Evolutionary conservation across 2,888 invertebrate species (phyloP).

Genomic region (Epinotia ramella): DNA sequence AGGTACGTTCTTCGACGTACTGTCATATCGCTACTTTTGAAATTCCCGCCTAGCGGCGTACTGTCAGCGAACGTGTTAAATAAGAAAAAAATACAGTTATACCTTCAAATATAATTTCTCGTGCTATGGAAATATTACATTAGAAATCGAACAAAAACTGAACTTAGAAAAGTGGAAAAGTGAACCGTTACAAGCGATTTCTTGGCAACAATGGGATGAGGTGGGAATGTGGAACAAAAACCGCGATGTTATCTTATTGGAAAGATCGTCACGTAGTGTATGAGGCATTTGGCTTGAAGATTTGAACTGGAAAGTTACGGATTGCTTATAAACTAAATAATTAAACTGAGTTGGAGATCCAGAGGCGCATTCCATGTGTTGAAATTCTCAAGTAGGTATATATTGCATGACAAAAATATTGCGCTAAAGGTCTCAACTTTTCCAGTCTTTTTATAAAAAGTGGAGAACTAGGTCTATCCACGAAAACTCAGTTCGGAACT

Average conservation of each 20-base stretch:
- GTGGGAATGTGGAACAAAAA: conserved; percentile 61
- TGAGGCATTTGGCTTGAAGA: conserved; percentile 62
- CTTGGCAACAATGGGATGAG: conserved; percentile 70
- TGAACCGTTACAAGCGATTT: conserved; percentile 76
- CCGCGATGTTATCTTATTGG: conserved; percentile 68
- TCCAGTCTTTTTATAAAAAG: no score
- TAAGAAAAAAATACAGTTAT: not conserved
- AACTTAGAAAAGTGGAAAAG: conserved; percentile 70
- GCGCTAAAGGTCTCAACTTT: not conserved
- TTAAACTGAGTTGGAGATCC: not conserved
- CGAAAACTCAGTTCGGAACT: not conserved
- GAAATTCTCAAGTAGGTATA: no score
- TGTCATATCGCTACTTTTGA: no score
- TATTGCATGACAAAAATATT: not conserved
- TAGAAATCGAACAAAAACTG: conserved; percentile 55
- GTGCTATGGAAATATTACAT: conserved; percentile 29
- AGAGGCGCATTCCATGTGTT: not conserved
- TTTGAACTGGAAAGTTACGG: conserved; percentile 1
- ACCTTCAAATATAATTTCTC: conserved; percentile 8
- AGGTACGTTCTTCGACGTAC: no score
- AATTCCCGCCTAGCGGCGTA: no score
- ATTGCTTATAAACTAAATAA: conserved; percentile 8
- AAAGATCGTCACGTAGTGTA: conserved; percentile 80
- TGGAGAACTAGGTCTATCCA: not conserved
- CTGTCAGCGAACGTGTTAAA: no score